A percentile compares a stretch with the other conserved stretches of the same genome.
phyloP scores from a whole-genome alignment of 2,888 invertebrate genomes.

The Ormyrus pomaceus region DNA sequence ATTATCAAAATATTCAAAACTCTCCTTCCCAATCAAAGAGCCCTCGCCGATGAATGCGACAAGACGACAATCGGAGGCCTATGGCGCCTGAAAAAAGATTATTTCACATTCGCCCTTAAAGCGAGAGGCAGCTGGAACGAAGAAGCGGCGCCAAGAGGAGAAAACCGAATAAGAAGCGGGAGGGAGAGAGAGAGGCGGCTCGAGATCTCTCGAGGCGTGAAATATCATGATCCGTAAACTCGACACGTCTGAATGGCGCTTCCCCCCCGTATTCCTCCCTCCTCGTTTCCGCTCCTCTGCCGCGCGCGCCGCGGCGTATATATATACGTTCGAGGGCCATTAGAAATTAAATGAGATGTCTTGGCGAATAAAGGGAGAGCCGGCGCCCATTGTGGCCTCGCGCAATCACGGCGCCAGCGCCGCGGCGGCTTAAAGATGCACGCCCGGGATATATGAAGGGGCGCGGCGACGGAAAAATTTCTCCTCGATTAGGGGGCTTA shows the following conservation, averaged over 20 bases:
- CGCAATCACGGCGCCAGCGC: conserved; percentile 53
- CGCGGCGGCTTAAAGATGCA: conserved; percentile 50
- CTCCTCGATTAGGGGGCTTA: no score
- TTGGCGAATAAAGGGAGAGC: conserved; percentile 56
- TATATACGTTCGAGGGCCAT: conserved; percentile 57
- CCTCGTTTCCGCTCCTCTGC: background rate
- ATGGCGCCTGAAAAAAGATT: no score
- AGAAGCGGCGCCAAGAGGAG: background rate
- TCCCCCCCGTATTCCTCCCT: conserved; percentile 35
- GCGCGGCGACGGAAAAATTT: no score
- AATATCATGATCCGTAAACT: conserved; percentile 49
- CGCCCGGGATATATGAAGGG: background rate
- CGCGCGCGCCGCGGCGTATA: conserved; percentile 2
- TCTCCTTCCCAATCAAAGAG: no score
- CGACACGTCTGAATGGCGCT: conserved; percentile 39
- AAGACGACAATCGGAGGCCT: no score
- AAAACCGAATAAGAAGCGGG: background rate
- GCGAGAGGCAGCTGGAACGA: no score
- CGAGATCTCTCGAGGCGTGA: conserved; percentile 38
- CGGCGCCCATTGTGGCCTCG: conserved; percentile 31
- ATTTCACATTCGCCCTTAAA: no score
- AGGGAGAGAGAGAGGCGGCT: background rate
- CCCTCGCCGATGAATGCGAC: no score
- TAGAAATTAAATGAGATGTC: conserved; percentile 65
- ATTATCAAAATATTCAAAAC: no score